Evolutionary conservation across 2,113 vertebrate species (phyloP).

Genomic region (Indri indri): DNA sequence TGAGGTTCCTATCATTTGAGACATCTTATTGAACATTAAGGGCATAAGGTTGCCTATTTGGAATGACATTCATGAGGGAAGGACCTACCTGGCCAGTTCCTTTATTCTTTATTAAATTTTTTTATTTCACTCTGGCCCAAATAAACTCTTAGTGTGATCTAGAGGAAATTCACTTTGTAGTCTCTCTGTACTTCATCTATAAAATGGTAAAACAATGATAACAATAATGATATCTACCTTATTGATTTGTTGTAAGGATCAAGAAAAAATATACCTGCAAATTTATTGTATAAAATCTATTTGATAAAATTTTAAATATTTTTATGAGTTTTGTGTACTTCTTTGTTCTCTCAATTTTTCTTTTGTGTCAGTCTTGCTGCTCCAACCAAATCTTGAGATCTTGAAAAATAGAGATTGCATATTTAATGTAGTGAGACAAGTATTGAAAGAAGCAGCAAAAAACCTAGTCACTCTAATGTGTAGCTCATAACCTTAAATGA

Average conservation of each 20-base stretch:
- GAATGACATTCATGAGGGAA: neutral
- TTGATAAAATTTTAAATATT: neutral
- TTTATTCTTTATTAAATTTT: neutral
- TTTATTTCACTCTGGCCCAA: neutral
- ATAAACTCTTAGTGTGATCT: neutral
- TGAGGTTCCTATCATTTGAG: neutral
- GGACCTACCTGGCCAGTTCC: neutral
- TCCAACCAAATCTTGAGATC: neutral
- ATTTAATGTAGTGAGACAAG: neutral
- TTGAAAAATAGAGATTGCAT: neutral
- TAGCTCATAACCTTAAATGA: neutral
- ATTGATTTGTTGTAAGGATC: neutral
- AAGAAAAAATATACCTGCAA: neutral
- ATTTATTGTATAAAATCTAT: neutral
- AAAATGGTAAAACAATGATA: neutral
- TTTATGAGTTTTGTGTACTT: neutral
- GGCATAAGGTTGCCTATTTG: neutral
- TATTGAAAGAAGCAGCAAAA: neutral
- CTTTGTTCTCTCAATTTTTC: neutral
- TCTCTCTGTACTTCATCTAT: neutral
- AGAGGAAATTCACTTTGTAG: neutral
- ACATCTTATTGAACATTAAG: neutral
- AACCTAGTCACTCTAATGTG: neutral
- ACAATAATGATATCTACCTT: neutral
- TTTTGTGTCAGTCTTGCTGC: neutral